Conservation (phyloP, 64 coral and sea anemone species). For the Montipora efflorescens region DNA sequence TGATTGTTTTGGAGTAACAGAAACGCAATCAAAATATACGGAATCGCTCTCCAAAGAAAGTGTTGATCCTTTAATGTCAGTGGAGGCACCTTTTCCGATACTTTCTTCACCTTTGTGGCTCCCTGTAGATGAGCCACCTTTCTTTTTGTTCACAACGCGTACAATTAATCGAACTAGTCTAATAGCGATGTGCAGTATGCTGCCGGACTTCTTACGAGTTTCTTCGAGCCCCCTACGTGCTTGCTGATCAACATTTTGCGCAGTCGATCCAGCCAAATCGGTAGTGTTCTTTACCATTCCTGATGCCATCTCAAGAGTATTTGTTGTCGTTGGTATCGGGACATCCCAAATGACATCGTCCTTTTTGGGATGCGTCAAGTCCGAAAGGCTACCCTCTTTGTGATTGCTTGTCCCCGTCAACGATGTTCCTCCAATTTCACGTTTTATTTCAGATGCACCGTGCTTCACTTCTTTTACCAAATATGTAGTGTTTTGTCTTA, state of each 20-base stretch:
- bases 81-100: slow-evolving; percentile 1
- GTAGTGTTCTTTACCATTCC: slow-evolving; percentile 21
- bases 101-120: slow-evolving; percentile 35
- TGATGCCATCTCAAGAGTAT: slow-evolving; percentile 35
- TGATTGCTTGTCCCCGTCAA: not conserved
- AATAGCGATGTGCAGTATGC: slow-evolving; percentile 90
- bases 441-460: slow-evolving; percentile 11
- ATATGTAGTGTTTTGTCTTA: not conserved
- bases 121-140: slow-evolving; percentile 17
- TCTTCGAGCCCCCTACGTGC: slow-evolving; percentile 72
- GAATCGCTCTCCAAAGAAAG: slow-evolving; percentile 38
- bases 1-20: slow-evolving; percentile 12
- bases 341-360: not conserved
- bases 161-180: slow-evolving; percentile 74
- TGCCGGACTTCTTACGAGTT: slow-evolving; percentile 73
- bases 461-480: not conserved
- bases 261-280: slow-evolving; percentile 39
- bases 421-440: not conserved
- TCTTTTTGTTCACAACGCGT: slow-evolving; percentile 72
- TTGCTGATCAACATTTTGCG: slow-evolving; percentile 24
- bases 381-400: not conserved
- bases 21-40: slow-evolving; percentile 51
- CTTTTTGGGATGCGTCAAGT: not conserved
- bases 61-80: slow-evolving; percentile 23
- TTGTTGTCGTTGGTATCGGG: not conserved